phyloP scores from a whole-genome alignment of 2,113 vertebrate genomes.

The Seriola dumerili region DNA sequence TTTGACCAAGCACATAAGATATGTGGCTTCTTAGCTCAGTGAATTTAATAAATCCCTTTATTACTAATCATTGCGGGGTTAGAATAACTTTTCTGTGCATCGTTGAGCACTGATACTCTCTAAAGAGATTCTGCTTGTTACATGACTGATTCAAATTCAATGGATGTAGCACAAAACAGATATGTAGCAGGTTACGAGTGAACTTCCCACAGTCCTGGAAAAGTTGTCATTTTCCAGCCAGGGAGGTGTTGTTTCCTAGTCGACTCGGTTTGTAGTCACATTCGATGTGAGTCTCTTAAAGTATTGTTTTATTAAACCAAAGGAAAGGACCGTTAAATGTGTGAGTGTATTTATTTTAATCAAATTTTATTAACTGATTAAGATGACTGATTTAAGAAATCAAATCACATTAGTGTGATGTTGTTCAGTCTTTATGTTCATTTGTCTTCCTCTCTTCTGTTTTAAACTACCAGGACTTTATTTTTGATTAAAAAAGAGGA shows the following conservation, averaged over 20 bases:
- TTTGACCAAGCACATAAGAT: constrained; percentile 52
- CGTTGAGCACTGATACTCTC: constrained; percentile 26
- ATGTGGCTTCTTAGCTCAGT: constrained; percentile 62
- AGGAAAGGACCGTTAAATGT: constrained; percentile 22
- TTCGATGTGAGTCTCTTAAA: constrained; percentile 56
- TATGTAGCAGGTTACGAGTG: constrained; percentile 73
- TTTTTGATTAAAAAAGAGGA: neutral
- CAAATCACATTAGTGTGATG: neutral
- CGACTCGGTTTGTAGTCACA: constrained; percentile 33
- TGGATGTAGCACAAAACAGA: constrained; percentile 68
- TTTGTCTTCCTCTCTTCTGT: constrained; percentile 11
- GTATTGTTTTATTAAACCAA: constrained; percentile 68
- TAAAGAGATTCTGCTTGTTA: constrained; percentile 33
- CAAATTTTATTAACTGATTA: neutral
- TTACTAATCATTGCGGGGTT: constrained; percentile 15
- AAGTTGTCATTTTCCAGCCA: constrained; percentile 13
- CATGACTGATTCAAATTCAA: constrained; percentile 30
- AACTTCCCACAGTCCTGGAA: constrained; percentile 32
- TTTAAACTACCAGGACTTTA: neutral
- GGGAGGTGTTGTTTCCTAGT: constrained; percentile 23
- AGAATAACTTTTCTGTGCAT: constrained; percentile 17
- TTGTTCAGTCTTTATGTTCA: neutral
- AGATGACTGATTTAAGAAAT: neutral
- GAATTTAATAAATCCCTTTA: constrained; percentile 54
- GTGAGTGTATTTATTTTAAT: constrained; percentile 25